phyloP scores from a whole-genome alignment of 2,113 vertebrate genomes.

The Acrocephalus kingi region DNA sequence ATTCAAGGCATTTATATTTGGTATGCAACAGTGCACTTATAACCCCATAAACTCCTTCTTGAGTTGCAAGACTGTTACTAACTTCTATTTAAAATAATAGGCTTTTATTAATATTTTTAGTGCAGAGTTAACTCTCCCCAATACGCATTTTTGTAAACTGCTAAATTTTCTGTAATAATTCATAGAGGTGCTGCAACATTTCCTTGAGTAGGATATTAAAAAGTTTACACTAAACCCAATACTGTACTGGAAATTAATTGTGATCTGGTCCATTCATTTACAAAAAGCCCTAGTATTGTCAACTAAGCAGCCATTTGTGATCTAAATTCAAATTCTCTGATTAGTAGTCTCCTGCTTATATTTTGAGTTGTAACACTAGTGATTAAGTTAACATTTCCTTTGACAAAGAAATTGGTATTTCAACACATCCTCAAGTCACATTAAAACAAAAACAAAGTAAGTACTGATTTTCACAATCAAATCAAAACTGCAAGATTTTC shows the following conservation, averaged over 20 bases:
- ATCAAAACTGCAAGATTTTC: neutral
- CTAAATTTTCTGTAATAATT: neutral
- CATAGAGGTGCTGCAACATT: neutral
- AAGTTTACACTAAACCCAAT: constrained; percentile 23
- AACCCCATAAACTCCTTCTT: constrained; percentile 45
- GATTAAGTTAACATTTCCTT: neutral
- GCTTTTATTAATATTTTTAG: neutral
- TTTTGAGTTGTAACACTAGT: neutral
- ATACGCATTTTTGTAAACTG: neutral
- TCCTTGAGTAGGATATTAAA: constrained; percentile 46
- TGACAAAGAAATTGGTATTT: constrained; percentile 16
- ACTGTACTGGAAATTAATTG: constrained; percentile 17
- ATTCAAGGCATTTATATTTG: constrained; percentile 36
- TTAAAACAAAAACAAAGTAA: neutral
- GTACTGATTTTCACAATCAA: neutral
- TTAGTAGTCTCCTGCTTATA: neutral
- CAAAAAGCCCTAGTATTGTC: constrained; percentile 50
- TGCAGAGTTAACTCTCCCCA: constrained; percentile 20
- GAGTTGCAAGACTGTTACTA: neutral
- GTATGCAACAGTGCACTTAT: constrained; percentile 42
- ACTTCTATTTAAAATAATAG: constrained; percentile 21
- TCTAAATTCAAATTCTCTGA: neutral
- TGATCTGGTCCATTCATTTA: constrained; percentile 39
- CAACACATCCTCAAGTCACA: neutral
- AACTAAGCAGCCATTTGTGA: constrained; percentile 30